Evolutionary conservation across 1,140 invertebrate genomes (phyloP), one percentile per base, ranked within the genome.

Genomic region (Orchestia grillus): DNA sequence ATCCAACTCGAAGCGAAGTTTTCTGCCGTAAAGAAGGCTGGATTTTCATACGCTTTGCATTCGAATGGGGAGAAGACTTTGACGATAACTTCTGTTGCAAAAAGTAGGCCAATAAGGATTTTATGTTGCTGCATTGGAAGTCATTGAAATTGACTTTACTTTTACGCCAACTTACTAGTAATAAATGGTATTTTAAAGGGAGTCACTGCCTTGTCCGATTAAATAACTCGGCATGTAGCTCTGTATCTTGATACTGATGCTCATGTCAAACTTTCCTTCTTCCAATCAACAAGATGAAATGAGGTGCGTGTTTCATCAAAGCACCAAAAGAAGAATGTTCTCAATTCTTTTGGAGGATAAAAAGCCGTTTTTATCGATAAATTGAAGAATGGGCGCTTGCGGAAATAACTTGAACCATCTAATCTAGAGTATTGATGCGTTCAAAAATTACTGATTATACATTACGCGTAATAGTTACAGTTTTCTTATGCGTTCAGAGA

Each of bases 1-100:
- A 94, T 94, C 92, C 92, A 94, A 94, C 92, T 94, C 44, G 92
- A 94, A 94, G 44, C 92, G 92, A 94, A 94, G 43, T 94, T 94
- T 47, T 94, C 44, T 94, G 92, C 44, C 47, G 47, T 94, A 47
- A 94, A 94, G 92, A 94, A 44, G 92, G 40, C 92, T 28, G 92
- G 92, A 94, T 94, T 94, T 94, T 94, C 44, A 19, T 94, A 40
- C 92, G 92, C 44, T 94, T 94, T 94, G 92, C 92, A 94, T 94
- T 94, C 92, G 92, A 94, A 94, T 94, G 44, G 92, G 44, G 36
- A 45, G 92, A 94, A 94, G 92, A 94, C 92, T 94, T 94, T 40
- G 43, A 47, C 40, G 92, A 47, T 94, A 94, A 94, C 92, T 94
- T 94, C 44, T 94, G 8, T 40, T 47, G 40, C 44, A 45, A 94